Evolutionary conservation across 2,113 vertebrate species (phyloP).

Genomic region (Antigone vipio): DNA sequence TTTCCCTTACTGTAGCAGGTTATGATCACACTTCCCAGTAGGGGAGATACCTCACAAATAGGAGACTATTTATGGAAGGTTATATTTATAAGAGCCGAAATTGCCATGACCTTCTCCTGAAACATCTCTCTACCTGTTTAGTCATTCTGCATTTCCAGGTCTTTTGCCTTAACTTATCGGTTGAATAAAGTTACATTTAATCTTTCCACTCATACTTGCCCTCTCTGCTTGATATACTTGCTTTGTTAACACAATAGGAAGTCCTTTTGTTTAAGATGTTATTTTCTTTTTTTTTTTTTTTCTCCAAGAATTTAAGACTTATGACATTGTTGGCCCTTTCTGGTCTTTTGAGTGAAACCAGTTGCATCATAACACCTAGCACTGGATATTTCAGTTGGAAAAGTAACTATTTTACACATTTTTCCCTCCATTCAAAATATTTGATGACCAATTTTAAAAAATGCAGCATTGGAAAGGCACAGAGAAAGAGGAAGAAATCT

Average conservation of each 20-base stretch:
- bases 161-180: neutral
- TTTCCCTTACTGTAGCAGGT: neutral
- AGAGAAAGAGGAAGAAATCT: neutral
- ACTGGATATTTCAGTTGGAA: neutral
- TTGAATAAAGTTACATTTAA: neutral
- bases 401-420: neutral
- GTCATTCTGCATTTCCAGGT: neutral
- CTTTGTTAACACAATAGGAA: neutral
- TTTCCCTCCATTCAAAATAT: neutral
- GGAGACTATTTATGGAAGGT: too few relatives aligned
- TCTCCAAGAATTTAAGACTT: neutral
- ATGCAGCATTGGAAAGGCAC: neutral
- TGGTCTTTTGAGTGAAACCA: neutral
- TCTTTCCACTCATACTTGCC: neutral
- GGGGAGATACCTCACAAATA: neutral
- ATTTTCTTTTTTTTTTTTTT: neutral
- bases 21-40: neutral
- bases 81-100: neutral
- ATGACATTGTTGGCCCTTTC: fast-evolving
- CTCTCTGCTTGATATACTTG: neutral
- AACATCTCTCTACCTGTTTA: neutral
- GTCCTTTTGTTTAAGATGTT: neutral
- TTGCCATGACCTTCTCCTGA: neutral
- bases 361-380: neutral
- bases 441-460: neutral